Percentiles rank a stretch among this genome's conserved stretches.
These are phyloP conservation scores for Tineola bisselliella DNA, from an alignment of 2,888 invertebrate species.

Conservation along the genomic window DNA sequence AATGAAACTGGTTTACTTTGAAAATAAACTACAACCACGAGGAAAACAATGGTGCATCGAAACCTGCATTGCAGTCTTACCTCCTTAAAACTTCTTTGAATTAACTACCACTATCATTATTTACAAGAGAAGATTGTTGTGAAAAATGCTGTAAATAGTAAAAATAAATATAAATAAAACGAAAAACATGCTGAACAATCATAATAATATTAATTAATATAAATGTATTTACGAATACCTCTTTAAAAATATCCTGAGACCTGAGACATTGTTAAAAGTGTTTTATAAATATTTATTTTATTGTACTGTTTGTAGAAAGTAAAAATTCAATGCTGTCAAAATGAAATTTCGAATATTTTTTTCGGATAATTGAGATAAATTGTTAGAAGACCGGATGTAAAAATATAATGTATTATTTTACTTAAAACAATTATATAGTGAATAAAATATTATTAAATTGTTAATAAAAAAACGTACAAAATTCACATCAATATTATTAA, in stretches of 20 bases:
- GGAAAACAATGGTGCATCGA: neutral
- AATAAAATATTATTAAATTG: neutral
- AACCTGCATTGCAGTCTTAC: neutral
- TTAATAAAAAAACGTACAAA: neutral
- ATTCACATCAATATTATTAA: neutral
- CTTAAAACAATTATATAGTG: neutral
- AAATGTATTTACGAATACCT: neutral
- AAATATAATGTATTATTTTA: neutral
- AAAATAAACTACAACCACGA: no score
- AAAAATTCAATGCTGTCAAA: constrained; percentile 2
- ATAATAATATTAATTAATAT: neutral
- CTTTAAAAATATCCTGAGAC: neutral
- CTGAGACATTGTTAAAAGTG: constrained; percentile 1
- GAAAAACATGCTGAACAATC: neutral
- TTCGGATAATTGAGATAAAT: no score
- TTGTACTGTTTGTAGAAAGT: constrained; percentile 2
- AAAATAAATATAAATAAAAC: neutral
- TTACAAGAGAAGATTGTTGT: neutral
- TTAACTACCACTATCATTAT: neutral
- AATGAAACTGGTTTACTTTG: no score
- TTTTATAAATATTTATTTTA: neutral
- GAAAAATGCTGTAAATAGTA: neutral
- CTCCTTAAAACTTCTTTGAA: neutral
- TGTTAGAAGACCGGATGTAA: neutral
- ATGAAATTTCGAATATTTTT: neutral